These are phyloP conservation scores for Novumbra hubbsi DNA, from an alignment of 2,797 vertebrate species.

Conservation along the genomic window DNA sequence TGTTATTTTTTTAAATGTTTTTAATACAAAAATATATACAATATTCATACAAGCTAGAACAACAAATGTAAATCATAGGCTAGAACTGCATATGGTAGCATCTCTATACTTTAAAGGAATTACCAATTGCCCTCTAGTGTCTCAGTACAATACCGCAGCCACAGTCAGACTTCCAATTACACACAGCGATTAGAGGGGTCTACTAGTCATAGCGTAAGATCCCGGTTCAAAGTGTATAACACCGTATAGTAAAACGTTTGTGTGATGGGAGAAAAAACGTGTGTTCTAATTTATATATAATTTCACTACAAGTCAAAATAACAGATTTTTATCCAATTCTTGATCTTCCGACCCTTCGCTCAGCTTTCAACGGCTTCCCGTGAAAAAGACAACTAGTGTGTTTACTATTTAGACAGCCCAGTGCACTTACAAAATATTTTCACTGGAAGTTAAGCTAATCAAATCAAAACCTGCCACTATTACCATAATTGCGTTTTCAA, in stretches of 20 bases:
- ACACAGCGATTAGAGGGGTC: neutral
- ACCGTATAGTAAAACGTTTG: no score
- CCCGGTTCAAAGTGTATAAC: no score
- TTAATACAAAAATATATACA: neutral
- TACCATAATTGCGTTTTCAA: constrained; percentile 36
- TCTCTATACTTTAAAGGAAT: neutral
- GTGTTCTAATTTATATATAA: no score
- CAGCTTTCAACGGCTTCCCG: no score
- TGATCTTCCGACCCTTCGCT: no score
- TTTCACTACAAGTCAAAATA: no score
- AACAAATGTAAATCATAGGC: neutral
- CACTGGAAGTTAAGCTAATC: neutral
- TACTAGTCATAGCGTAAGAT: no score
- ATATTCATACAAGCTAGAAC: neutral
- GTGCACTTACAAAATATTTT: neutral
- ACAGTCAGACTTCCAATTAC: neutral
- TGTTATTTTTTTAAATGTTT: neutral
- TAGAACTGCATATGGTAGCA: neutral
- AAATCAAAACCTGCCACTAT: constrained; percentile 21
- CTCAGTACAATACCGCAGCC: neutral
- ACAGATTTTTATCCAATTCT: no score
- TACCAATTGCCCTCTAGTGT: neutral
- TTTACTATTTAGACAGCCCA: no score
- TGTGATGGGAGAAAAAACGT: no score
- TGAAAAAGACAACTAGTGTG: no score